Evolutionary conservation across 1,140 invertebrate species (phyloP), one percentile per base, ranked within the genome.

Genomic region (Ladona fulva): DNA sequence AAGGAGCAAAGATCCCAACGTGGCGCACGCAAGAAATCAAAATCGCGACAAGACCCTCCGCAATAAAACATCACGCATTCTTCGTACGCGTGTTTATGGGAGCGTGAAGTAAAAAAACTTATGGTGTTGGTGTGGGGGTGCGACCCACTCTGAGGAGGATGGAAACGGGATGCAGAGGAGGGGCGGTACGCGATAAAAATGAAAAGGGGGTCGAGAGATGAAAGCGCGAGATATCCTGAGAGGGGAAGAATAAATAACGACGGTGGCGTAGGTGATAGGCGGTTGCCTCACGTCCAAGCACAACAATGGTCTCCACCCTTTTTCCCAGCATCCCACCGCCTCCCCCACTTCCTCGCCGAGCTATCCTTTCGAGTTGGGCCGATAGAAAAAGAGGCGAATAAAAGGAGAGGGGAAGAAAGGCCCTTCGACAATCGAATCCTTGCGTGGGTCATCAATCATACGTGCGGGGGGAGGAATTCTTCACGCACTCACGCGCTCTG

Each of bases 401-500:
- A 66, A 66, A 22, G 52, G 44, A 52, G 19, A 52, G 44, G 19
- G 44, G 44, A 19, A 52, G 44, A 52, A 52, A 52, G 52, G 52
- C n/a, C n/a, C 52, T 66, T 66, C 52, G 52, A 66, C 52, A 66
- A 66, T 66, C 52, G 52, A 66, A 66, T 22, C 52, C n/a, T 66
- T 66, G n/a, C 52, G 52, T 66, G 52, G 52, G 52, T 66, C 52
- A 66, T 66, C 52, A 66, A 66, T 66, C 52, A 66, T 66, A 66
- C 52, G n/a, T 22, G 52, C 52, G 16, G 44, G 19, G 44, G 44
- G 19, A 19, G 44, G 52, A 66, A 66, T 66, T 66, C 12, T 66
- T 22, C 52, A 22, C 10, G 44, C 10, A 52, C 44, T n/a, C n/a
- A n/a, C n/a, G 44, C 44, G 44, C 19, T 52, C 44, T 19, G 44